Evolutionary conservation across 2,113 vertebrate genomes (phyloP), one percentile per base, ranked within the genome.

Genomic region (Athene cunicularia): DNA sequence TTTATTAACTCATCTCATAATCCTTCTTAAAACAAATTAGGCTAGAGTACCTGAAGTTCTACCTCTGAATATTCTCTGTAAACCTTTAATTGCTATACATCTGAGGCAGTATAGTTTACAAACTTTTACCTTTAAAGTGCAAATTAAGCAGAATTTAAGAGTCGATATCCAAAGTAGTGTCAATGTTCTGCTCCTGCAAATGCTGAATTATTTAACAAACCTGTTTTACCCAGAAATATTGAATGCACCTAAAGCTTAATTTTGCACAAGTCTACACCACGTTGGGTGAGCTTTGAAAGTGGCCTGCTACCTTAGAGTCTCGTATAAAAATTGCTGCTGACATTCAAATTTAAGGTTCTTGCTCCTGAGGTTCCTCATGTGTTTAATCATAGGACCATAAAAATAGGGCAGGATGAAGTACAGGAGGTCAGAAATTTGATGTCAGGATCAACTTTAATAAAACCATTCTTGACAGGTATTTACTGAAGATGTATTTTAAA

Each of bases 71-170:
- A 87, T 79, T 77, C 10, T 27, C 56, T 19, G 6, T 67, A 91
- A 97, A 33, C 7, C 12, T 81, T 59, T 15, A 71, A 32, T 85
- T 92, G 21, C 41, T 91, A 33, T 91, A 77, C 17, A 67, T 26
- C 41, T 75, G 52, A 64, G 73, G 26, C 37, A 81, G 90, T 5
- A 17, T 9, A 79, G 14, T 81, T 93, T 90, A 71, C 70, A 81
- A 79, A 16, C 11, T 92, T 84, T 93, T 81, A 59, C 47, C 28
- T 82, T 84, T 91, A 87, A 95, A 93, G 70, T 93, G 90, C 18
- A 96, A 93, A 94, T 81, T 84, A 84, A 91, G 68, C n/a, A 49
- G 72, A 94, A 84, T 87, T 74, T 71, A 74, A 63, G 37, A 85
- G 12, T 30, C 4, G 37, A 13, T 92, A 52, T 79, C 60, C 56